phyloP scores from a whole-genome alignment of 1,140 invertebrate species.

The Acyrthosiphon pisum region DNA sequence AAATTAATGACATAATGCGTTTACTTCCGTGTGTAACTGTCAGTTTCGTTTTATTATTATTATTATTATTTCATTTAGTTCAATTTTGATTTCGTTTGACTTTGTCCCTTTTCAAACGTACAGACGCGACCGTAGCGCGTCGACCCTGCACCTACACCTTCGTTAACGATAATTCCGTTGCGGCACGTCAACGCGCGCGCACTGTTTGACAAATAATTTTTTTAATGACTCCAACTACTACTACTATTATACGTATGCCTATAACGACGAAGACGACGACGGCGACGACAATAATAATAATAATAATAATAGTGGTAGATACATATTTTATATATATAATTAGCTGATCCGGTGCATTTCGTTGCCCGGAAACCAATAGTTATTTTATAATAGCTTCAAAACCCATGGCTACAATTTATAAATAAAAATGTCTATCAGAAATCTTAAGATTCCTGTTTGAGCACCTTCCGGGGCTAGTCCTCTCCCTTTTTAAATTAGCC shows the following conservation, averaged over 20 bases:
- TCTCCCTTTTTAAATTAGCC: no score
- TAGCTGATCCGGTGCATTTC: no score
- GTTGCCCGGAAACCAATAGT: no score
- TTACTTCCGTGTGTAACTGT: background rate
- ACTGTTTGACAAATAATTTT: conserved; percentile 1
- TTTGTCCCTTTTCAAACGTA: background rate
- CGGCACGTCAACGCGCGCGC: background rate
- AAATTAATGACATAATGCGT: background rate
- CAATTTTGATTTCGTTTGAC: background rate
- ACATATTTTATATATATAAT: background rate
- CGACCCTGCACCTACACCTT: background rate
- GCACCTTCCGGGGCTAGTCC: no score
- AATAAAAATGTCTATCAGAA: no score
- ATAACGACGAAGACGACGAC: background rate
- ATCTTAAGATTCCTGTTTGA: no score
- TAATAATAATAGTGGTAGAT: background rate
- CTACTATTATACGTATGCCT: background rate
- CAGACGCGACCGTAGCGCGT: background rate
- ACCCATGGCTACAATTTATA: no score
- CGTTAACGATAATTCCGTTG: background rate
- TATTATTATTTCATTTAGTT: background rate
- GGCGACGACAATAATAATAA: no score
- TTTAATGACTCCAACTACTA: background rate
- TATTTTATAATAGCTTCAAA: no score
- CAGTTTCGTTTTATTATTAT: background rate